Evolutionary conservation across 2,113 vertebrate genomes (phyloP), one percentile per base, ranked within the genome.

Genomic region (Pleuronectes platessa): DNA sequence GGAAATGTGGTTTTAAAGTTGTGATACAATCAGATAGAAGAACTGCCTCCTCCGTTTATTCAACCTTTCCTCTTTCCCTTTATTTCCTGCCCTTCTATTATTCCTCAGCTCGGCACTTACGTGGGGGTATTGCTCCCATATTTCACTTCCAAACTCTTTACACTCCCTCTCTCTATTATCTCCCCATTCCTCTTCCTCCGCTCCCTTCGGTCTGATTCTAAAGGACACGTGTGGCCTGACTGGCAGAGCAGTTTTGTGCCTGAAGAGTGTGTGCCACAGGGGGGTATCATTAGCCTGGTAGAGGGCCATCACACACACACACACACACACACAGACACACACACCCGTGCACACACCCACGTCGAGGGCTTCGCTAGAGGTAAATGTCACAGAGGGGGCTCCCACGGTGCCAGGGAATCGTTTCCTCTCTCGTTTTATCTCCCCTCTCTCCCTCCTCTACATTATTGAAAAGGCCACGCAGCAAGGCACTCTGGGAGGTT

Each of bases 381-480:
- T 81, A 84, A 90, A 83, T 92, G 87, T 87, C 86, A 89, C 79
- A 79, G 79, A 73, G 85, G 82, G 88, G 86, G 79, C 90, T 93
- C 89, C 89, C 61, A 82, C 76, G 67, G 84, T 8, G 69, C 86
- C 72, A 75, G 67, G 76, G 89, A 81, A 79, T 87, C n/a, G 61
- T 84, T 90, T 86, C 79, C 70, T 67, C 89, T 76, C 88, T 83
- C 61, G 71, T 89, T 84, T 67, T 73, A 83, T 80, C 81, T 79
- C 85, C 69, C 65, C 56, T 74, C 74, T 53, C 54, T 66, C 69
- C 61, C 54, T 42, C 40, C 54, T 73, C 78, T 86, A 86, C 92
- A 94, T 94, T 93, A 93, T 93, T 93, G 83, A 93, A 93, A 93
- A 94, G 93, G 91, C 91, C 90, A 92, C 84, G 75, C 86, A 83